These are phyloP conservation scores for Meandrusa payeni DNA, from an alignment of 2,888 invertebrate species.

Conservation along the genomic window DNA sequence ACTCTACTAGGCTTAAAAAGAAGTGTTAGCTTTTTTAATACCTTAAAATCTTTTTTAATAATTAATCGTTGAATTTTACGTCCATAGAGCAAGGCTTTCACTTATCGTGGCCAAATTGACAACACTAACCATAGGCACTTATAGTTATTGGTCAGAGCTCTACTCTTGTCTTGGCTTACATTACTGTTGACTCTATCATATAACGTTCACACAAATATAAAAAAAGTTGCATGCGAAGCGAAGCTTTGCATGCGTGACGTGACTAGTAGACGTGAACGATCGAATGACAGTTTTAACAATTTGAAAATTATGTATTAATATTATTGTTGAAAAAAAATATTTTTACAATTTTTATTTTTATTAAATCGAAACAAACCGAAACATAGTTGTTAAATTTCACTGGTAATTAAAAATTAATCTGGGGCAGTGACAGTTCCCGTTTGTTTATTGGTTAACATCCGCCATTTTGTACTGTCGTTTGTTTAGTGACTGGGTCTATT, in stretches of 20 bases:
- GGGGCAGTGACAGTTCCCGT: slow-evolving; percentile 71
- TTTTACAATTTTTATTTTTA: slow-evolving; percentile 66
- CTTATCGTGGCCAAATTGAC: no score
- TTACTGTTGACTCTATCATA: no score
- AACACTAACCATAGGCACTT: no score
- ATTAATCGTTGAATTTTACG: no score
- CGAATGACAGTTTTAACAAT: slow-evolving; percentile 71
- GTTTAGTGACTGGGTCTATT: slow-evolving; percentile 75
- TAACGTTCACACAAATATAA: slow-evolving; percentile 11
- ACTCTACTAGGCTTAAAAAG: no score
- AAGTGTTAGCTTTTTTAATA: no score
- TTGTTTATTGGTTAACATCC: slow-evolving; percentile 80
- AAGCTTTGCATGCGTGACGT: slow-evolving; percentile 42
- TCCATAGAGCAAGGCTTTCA: no score
- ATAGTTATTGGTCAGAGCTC: no score
- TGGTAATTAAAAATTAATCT: slow-evolving; percentile 45
- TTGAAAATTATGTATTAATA: slow-evolving; percentile 63
- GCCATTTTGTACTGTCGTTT: slow-evolving; percentile 81
- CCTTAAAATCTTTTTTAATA: no score
- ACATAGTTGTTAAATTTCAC: slow-evolving; percentile 47
- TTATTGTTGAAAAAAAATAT: slow-evolving; percentile 58
- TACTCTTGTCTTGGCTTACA: no score
- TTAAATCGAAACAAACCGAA: slow-evolving; percentile 46
- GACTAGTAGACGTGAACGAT: slow-evolving; percentile 60
- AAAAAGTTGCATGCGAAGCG: slow-evolving; percentile 34